These are phyloP conservation scores for Anagyrus pseudococci DNA, from an alignment of 2,888 invertebrate genomes.

Conservation along the genomic window DNA sequence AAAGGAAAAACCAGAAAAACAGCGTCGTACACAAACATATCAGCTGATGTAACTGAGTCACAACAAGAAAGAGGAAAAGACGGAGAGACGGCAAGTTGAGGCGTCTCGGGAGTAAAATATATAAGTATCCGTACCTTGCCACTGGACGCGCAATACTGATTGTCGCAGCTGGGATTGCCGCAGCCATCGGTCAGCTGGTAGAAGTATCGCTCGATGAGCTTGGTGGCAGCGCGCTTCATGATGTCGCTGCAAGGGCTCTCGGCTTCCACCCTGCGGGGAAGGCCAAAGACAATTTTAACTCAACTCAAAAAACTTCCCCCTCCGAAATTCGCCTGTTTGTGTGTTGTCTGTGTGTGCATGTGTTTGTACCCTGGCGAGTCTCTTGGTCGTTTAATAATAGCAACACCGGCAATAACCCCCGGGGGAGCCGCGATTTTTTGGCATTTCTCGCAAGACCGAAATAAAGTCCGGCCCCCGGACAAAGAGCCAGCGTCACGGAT, in stretches of 20 bases:
- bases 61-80: too few relatives aligned
- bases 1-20: background rate
- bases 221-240: constrained; percentile 71
- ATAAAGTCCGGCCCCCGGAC: too few relatives aligned
- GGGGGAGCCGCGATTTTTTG: constrained; percentile 18
- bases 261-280: constrained; percentile 54
- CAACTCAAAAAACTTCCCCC: too few relatives aligned
- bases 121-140: constrained; percentile 70
- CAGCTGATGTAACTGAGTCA: too few relatives aligned
- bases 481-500: too few relatives aligned
- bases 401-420: background rate
- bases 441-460: constrained; percentile 31
- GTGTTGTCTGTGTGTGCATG: background rate
- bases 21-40: too few relatives aligned
- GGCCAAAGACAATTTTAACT: background rate
- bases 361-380: too few relatives aligned
- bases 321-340: background rate
- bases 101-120: background rate
- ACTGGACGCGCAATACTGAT: constrained; percentile 89
- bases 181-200: constrained; percentile 92
- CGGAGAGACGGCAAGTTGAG: too few relatives aligned
- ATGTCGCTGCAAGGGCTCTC: constrained; percentile 60
- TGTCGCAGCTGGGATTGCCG: constrained; percentile 86
- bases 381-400: background rate
- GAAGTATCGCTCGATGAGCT: constrained; percentile 90